Evolutionary conservation across 2,113 vertebrate species (phyloP).

Genomic region (Chionomys nivalis): DNA sequence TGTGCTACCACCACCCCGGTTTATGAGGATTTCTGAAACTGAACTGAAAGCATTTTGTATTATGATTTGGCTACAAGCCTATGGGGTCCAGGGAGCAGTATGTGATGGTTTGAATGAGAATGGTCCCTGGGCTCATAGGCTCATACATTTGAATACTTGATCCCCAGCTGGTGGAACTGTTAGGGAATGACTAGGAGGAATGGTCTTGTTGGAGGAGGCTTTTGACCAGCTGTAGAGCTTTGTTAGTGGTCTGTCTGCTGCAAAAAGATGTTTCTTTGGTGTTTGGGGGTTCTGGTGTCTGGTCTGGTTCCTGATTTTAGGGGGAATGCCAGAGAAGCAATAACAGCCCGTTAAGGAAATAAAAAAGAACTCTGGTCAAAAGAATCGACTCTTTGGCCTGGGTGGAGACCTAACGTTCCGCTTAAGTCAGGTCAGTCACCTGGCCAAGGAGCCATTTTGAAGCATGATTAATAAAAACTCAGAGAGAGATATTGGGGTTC

Average conservation of each 20-base stretch:
- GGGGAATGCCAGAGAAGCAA: not conserved
- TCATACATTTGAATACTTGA: not conserved
- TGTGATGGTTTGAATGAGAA: not conserved
- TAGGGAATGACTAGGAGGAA: not conserved
- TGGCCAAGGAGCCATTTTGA: not conserved
- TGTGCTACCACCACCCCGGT: too few species aligned
- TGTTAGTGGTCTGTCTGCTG: not conserved
- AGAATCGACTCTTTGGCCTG: not conserved
- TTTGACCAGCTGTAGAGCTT: not conserved
- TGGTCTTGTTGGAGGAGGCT: not conserved
- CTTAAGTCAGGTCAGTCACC: not conserved
- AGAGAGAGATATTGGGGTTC: too few species aligned
- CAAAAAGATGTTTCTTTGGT: not conserved
- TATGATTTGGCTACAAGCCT: not conserved
- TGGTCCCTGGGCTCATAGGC: not conserved
- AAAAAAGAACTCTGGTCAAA: not conserved
- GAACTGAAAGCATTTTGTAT: not conserved
- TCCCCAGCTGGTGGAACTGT: not conserved
- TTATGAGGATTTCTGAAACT: not conserved
- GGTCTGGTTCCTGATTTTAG: not conserved
- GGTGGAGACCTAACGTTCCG: not conserved
- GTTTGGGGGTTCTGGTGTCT: not conserved
- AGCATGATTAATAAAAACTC: too few species aligned
- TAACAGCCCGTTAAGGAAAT: not conserved
- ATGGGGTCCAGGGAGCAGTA: not conserved